Evolutionary conservation across 1,140 invertebrate species (phyloP).

Genomic region (Eufriesea mexicana): DNA sequence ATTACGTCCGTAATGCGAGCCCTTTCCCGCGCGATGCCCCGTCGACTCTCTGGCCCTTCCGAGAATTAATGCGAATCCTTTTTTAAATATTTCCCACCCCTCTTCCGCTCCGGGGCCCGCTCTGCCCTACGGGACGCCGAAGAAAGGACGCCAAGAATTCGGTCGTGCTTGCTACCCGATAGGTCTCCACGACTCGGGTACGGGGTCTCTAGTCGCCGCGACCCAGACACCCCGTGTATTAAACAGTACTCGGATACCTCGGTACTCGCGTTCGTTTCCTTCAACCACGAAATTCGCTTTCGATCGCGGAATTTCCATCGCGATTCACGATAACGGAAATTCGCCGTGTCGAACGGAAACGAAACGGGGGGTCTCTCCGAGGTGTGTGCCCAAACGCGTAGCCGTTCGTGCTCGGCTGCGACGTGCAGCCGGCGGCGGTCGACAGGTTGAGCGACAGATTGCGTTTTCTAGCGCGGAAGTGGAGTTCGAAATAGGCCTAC

Average conservation of each 20-base stretch:
- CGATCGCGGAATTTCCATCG: not conserved
- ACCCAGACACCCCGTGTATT: too few species aligned
- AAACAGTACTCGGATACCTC: too few species aligned
- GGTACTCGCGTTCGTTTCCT: too few species aligned
- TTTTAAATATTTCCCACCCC: slow-evolving; percentile 5
- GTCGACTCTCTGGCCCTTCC: slow-evolving; percentile 6
- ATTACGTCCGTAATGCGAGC: slow-evolving; percentile 61
- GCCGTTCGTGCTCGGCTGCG: fast-evolving
- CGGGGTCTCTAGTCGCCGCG: too few species aligned
- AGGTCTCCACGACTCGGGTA: too few species aligned
- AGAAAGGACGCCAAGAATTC: not conserved
- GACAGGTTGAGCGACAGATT: slow-evolving; percentile 37
- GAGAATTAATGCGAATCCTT: slow-evolving; percentile 48
- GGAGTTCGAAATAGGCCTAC: slow-evolving; percentile 50
- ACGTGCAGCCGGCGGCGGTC: not conserved
- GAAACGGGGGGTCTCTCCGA: not conserved
- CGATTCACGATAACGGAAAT: not conserved
- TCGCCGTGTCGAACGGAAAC: not conserved
- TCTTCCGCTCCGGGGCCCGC: too few species aligned
- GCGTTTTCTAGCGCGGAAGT: slow-evolving; percentile 40
- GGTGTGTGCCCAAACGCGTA: not conserved
- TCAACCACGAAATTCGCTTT: not conserved
- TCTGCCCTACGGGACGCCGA: not conserved
- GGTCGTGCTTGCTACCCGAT: too few species aligned
- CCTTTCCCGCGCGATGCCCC: slow-evolving; percentile 24